Evolutionary conservation across 2,113 vertebrate genomes (phyloP).

Genomic region (Tychaedon coryphoeus): DNA sequence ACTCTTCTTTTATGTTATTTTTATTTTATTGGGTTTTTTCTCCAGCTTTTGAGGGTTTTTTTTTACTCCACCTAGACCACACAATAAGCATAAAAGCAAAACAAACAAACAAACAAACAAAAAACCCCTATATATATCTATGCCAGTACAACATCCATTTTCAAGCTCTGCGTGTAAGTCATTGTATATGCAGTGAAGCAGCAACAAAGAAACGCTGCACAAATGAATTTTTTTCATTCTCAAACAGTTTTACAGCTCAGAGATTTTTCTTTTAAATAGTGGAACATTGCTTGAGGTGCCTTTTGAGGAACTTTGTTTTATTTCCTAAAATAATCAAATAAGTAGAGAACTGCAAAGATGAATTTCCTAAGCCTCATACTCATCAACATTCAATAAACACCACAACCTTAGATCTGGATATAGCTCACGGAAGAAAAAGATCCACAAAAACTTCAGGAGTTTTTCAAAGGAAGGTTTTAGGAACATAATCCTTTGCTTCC

Average conservation of each 20-base stretch:
- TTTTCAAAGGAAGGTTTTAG: neutral
- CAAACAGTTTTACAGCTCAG: neutral
- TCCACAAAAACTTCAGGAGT: neutral
- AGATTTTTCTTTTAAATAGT: neutral
- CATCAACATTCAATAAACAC: neutral
- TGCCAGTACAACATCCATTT: neutral
- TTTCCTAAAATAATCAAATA: neutral
- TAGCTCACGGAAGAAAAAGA: neutral
- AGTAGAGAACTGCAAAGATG: neutral
- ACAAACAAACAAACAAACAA: neutral
- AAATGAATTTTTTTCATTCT: neutral
- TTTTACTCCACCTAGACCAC: neutral
- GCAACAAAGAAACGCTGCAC: neutral
- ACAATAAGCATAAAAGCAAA: neutral
- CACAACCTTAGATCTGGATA: neutral
- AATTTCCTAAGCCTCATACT: neutral
- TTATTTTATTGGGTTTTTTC: neutral
- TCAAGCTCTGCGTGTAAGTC: neutral
- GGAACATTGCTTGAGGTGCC: neutral
- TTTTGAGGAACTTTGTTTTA: neutral
- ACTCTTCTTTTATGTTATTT: neutral
- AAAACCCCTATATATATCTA: neutral
- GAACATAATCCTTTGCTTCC: neutral
- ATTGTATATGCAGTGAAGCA: neutral
- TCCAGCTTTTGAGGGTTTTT: neutral